Evolutionary conservation across 2,888 invertebrate genomes (phyloP), one percentile per base, ranked within the genome.

Genomic region (Nymphalis polychloros): DNA sequence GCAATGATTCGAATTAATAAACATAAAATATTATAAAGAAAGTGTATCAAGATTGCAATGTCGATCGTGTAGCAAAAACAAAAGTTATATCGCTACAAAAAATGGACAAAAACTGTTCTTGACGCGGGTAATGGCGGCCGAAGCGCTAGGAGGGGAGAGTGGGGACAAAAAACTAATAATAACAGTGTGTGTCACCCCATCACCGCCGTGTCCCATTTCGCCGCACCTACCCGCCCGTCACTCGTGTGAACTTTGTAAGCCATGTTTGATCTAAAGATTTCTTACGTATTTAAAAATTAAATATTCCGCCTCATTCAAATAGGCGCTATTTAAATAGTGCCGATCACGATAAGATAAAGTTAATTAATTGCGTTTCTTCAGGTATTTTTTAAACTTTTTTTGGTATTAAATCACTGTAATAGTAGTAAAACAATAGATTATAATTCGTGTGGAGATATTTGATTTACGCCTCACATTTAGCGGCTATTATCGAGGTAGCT

Each of bases 101-200:
- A 79, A 78, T 79, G 71, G 74, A 88, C 86, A 91, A 91, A 90
- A 88, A 87, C 79, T 82, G 79, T 77, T 82, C 80, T 81, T 84
- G 84, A 84, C 72, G 84, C 85, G 82, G 82, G 82, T 82, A 88
- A 90, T 90, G 89, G 91, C 90, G 84, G 86, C 85, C 79, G 81
- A 62, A 67, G 73, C 69, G 73, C 77, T 79, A 80, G 79, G 81
- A 75, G 84, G 85, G 86, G 83, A 76, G 80, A 79, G 89, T 83
- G 87, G 89, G 88, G 85, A 86, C 87, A 90, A 91, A 92, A 90
- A 91, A 91, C 92, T 92, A 92, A 92, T 92, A 92, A 92, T 92
- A 92, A 90, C 91, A 85, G 85, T 78, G 84, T 81, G 79, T 79
- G 89, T 90, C 90, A 90, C 92, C 90, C 91, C 88, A 88, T 89